phyloP scores from a whole-genome alignment of 2,888 invertebrate species.

The Pharmacophagus antenor region DNA sequence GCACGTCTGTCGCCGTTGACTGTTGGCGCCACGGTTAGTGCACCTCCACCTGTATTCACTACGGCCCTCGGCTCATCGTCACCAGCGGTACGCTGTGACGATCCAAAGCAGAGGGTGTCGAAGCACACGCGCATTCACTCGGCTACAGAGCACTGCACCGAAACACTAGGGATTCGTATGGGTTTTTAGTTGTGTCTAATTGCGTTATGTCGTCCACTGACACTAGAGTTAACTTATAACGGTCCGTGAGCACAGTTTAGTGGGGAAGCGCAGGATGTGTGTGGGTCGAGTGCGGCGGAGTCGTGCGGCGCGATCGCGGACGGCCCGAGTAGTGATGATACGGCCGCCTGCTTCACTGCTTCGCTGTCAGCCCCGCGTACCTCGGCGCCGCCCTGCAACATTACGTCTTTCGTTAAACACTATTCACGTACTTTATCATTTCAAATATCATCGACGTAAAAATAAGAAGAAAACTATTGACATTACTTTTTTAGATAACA shows the following conservation, averaged over 20 bases:
- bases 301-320: conserved; percentile 75
- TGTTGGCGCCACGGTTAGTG: conserved; percentile 76
- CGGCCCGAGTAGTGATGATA: conserved; percentile 64
- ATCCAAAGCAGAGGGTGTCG: conserved; percentile 94
- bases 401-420: conserved; percentile 33
- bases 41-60: conserved; percentile 73
- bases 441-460: conserved; percentile 30
- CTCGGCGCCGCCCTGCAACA: conserved; percentile 72
- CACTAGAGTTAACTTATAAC: conserved; percentile 46
- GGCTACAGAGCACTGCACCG: conserved; percentile 76
- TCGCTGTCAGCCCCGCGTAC: conserved; percentile 69
- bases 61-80: conserved; percentile 85
- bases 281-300: conserved; percentile 57
- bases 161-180: conserved; percentile 70
- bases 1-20: conserved; percentile 76
- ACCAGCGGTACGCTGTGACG: conserved; percentile 90
- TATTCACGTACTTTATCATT: conserved; percentile 29
- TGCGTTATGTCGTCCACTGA: conserved; percentile 48
- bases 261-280: conserved; percentile 60
- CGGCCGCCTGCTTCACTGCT: conserved; percentile 55
- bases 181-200: conserved; percentile 44
- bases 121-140: conserved; percentile 95
- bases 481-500: conserved; percentile 26
- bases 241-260: conserved; percentile 47
- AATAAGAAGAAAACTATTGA: conserved; percentile 24